Percentiles rank a stretch among this genome's conserved stretches.
These are phyloP conservation scores for Callionymus lyra DNA, from an alignment of 2,113 vertebrate species.

Conservation along the genomic window DNA sequence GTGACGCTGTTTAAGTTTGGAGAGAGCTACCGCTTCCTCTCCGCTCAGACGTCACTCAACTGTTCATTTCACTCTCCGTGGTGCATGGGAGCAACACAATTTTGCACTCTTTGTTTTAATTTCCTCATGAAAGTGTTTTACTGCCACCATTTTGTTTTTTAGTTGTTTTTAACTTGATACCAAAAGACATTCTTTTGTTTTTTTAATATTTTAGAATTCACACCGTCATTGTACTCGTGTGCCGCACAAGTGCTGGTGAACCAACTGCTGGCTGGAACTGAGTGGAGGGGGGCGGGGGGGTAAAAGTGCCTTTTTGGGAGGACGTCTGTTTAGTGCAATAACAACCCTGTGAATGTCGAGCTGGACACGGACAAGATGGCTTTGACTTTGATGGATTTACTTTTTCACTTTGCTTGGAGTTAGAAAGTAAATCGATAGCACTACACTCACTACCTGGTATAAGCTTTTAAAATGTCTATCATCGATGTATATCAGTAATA, in stretches of 20 bases:
- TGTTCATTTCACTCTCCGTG: slow-evolving; percentile 28
- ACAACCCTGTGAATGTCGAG: slow-evolving; percentile 62
- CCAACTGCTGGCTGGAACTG: slow-evolving; percentile 25
- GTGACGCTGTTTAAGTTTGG: slow-evolving; percentile 23
- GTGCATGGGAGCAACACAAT: slow-evolving; percentile 43
- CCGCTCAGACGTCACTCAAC: slow-evolving; percentile 31
- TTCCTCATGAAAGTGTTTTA: neutral
- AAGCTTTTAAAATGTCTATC: slow-evolving; percentile 66
- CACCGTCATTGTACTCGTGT: slow-evolving; percentile 26
- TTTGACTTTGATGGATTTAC: slow-evolving; percentile 42
- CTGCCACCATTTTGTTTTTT: slow-evolving; percentile 18
- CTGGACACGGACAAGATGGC: slow-evolving; percentile 48
- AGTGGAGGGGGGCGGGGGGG: slow-evolving; percentile 18
- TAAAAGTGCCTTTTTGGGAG: slow-evolving; percentile 72
- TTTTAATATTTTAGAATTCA: slow-evolving; percentile 36
- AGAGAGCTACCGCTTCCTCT: slow-evolving; percentile 25
- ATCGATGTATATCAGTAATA: slow-evolving; percentile 54
- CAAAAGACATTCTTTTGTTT: slow-evolving; percentile 41
- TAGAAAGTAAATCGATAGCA: slow-evolving; percentile 52
- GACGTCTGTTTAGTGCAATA: slow-evolving; percentile 69
- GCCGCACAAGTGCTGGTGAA: slow-evolving; percentile 23
- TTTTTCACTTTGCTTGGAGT: slow-evolving; percentile 39
- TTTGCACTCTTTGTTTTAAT: slow-evolving; percentile 38
- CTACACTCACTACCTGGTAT: slow-evolving; percentile 65
- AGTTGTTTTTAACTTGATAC: slow-evolving; percentile 54